Base-by-base conservation (phyloP, 2,888 invertebrate species). In the Emmelina monodactyla region DNA sequence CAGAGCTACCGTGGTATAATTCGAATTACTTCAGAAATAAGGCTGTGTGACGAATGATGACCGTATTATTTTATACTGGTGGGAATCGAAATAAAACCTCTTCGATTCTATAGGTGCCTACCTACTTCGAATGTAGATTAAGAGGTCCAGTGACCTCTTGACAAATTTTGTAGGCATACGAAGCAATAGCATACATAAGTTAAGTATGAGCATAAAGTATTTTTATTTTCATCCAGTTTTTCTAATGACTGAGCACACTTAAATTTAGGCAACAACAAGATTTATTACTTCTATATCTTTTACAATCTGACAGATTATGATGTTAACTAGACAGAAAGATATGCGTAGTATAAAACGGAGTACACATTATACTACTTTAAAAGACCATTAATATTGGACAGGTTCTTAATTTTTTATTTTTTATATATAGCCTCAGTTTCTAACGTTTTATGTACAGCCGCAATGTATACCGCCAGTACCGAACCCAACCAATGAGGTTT, bases 1-100 rank as follows among this genome's bases (percentile, higher is more conserved):
- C 16, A 32, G 41, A 42, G 35, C 43, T 38, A 42, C 42, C 31
- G 37, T 39, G 41, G 43, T 43, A 45, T 51, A 51, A 52, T 53
- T 54, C 50, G 49, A 48, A 48, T 49, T 49, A 51, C 45, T 25
- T 4, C n/a, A 25, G 25, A 25, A 6, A 11, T 25, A 25, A 25
- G 25, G 6, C 25, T 32, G 16, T 39, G 36, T 39, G 39, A 39
- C 39, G 32, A 37, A 33, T 33, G 22, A 3, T 25, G 25, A 11
- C 25, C 25, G 25, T 25, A 25, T 25, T 25, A 25, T 25, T 25
- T 25, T 25, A 25, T 25, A 25, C n/a, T 11, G 25, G 11, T 25
- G 25, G 25, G 25, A 25, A 25, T 10, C 22, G 14, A 22, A 33
- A 9, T n/a, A n/a, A n/a, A n/a, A n/a, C n/a, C n/a, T n/a, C n/a